Base-by-base conservation (phyloP, 92 coral and sea anemone genomes). In the Galaxea fascicularis region DNA sequence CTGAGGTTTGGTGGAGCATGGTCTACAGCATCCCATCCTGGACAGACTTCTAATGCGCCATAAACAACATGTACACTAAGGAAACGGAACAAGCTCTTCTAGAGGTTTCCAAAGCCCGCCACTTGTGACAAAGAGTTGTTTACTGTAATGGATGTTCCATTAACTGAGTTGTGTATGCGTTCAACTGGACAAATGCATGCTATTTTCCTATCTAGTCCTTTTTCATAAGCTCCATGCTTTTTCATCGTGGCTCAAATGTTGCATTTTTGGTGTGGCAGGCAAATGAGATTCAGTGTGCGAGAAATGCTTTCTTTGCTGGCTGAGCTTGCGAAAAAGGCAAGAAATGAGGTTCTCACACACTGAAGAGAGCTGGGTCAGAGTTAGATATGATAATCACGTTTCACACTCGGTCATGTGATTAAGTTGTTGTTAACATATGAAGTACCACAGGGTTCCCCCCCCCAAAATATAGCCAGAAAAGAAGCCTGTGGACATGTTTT, bases 11-110 rank as follows among this genome's bases (percentile, higher is more conserved):
- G 89, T 4, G 72, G 64, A 46, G 9, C 51, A 46, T 46, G 9
- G 12, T 46, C 51, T 46, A 74, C 83, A 56, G n/a, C n/a, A n/a
- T n/a, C n/a, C n/a, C n/a, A n/a, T 79, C 28, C 77, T 62, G 9
- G 85, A 65, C 57, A 46, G 59, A 7, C 31, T 80, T n/a, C 70
- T 80, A 21, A 71, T 41, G 62, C 28, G 85, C 29, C 77, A 39
- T 47, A 65, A 53, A 68, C 67, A 81, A 81, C 65, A 81, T 81
- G 86, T 70, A 81, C 66, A 81, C 70, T 68, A 51, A 51, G 65
- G 86, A 81, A 49, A 68, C 86, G 4, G 44, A 81, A 10, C 41
- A 81, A 47, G 28, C 86, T 16, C 77, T 70, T 21, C 74, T 81
- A 10, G 25, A 73, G 51, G 86, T 81, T 12, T 69, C 86, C 18